Evolutionary conservation across 2,888 invertebrate species (phyloP).

Genomic region (Spilarctia lutea): DNA sequence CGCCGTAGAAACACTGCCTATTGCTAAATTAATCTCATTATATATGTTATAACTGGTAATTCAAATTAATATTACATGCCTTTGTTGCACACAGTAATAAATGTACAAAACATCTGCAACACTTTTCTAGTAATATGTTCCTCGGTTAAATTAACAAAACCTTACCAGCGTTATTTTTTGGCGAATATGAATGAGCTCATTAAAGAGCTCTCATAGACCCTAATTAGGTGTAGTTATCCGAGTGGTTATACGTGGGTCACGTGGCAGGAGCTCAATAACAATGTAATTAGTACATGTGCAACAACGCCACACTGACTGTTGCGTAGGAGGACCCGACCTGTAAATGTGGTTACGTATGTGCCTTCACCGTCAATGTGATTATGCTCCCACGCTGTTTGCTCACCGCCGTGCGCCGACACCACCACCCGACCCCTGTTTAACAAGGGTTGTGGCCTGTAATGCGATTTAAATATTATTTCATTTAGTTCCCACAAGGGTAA

Average conservation of each 20-base stretch:
- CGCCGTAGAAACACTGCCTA: background rate
- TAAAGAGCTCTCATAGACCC: background rate
- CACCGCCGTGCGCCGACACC: background rate
- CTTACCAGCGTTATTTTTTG: background rate
- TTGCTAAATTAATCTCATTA: background rate
- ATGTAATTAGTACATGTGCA: conserved; percentile 5
- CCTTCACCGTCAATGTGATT: background rate
- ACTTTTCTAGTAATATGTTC: background rate
- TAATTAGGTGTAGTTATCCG: conserved; percentile 11
- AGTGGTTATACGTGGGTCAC: background rate
- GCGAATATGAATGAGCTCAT: conserved; percentile 4
- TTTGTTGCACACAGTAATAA: background rate
- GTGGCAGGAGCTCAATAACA: background rate
- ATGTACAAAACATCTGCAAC: background rate
- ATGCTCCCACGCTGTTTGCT: background rate
- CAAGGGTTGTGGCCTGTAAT: conserved; percentile 3
- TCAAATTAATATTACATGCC: background rate
- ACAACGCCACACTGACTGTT: background rate
- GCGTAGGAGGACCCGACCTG: background rate
- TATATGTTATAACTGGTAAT: background rate
- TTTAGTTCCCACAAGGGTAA: background rate
- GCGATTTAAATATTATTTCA: conserved; percentile 6
- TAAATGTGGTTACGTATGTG: background rate
- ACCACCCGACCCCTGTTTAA: background rate
- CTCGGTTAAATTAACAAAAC: background rate